Conservation (phyloP, 2,797 vertebrate genomes). For the Rhabdomys pumilio region DNA sequence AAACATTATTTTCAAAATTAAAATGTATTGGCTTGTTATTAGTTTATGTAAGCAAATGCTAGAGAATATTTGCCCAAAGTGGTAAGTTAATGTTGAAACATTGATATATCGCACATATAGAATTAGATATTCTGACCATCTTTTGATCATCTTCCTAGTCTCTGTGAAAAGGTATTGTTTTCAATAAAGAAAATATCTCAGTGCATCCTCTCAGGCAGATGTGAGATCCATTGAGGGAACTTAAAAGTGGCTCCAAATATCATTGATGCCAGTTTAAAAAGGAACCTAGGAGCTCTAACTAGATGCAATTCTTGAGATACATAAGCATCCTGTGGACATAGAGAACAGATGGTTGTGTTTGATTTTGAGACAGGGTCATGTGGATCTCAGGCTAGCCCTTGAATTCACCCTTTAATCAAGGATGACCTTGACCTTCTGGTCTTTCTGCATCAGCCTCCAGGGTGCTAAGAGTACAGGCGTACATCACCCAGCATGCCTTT, state of each 20-base stretch:
- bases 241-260: constrained; percentile 56
- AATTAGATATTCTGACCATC: constrained; percentile 61
- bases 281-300: background rate
- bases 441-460: background rate
- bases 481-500: background rate
- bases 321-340: constrained; percentile 8
- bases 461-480: background rate
- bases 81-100: constrained; percentile 70
- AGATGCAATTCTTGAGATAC: constrained; percentile 19
- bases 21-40: constrained; percentile 57
- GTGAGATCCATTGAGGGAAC: constrained; percentile 31
- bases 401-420: background rate
- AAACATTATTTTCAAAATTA: constrained; percentile 61
- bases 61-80: constrained; percentile 60
- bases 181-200: constrained; percentile 29
- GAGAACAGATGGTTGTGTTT: background rate
- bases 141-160: background rate
- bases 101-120: constrained; percentile 62
- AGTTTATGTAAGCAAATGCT: constrained; percentile 68
- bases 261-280: constrained; percentile 1
- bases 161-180: constrained; percentile 42
- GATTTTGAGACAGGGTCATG: background rate
- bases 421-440: background rate
- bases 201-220: constrained; percentile 32
- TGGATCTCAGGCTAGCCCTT: background rate